phyloP scores from a whole-genome alignment of 2,113 vertebrate species.

The Carassius carassius region DNA sequence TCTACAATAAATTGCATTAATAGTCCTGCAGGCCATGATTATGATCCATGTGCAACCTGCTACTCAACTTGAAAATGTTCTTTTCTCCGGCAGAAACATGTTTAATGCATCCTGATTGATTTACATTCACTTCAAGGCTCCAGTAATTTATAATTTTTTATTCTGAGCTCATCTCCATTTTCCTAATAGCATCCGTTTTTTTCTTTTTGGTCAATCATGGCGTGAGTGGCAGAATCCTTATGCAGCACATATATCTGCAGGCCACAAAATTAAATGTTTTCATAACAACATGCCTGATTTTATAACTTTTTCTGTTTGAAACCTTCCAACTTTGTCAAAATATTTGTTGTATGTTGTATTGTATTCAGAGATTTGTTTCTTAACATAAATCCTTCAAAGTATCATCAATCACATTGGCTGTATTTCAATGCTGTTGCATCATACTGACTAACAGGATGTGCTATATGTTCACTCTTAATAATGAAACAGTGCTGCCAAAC shows the following conservation, averaged over 20 bases:
- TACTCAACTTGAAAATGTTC: constrained; percentile 3
- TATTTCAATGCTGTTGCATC: constrained; percentile 54
- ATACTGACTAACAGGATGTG: constrained; percentile 28
- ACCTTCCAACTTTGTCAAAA: constrained; percentile 1
- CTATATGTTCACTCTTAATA: constrained; percentile 29
- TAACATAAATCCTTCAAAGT: not conserved
- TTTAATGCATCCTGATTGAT: constrained; percentile 54
- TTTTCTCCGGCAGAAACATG: constrained; percentile 37
- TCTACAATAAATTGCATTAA: constrained; percentile 51
- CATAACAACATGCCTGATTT: constrained; percentile 32
- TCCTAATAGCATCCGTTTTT: constrained; percentile 29
- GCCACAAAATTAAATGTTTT: constrained; percentile 1
- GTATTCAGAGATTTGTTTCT: constrained; percentile 2
- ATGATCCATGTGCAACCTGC: constrained; percentile 37
- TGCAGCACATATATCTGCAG: constrained; percentile 4
- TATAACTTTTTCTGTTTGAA: constrained; percentile 18
- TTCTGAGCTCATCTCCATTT: constrained; percentile 36
- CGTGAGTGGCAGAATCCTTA: constrained; percentile 32
- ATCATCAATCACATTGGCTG: not conserved
- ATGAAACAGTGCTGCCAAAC: not conserved
- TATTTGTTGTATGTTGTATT: constrained; percentile 6
- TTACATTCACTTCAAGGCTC: constrained; percentile 54
- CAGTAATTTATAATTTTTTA: constrained; percentile 52
- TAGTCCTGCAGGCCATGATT: constrained; percentile 39
- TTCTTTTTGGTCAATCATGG: constrained; percentile 19